Conservation (phyloP, 2,888 invertebrate genomes). For the Scaptomyza parva region DNA sequence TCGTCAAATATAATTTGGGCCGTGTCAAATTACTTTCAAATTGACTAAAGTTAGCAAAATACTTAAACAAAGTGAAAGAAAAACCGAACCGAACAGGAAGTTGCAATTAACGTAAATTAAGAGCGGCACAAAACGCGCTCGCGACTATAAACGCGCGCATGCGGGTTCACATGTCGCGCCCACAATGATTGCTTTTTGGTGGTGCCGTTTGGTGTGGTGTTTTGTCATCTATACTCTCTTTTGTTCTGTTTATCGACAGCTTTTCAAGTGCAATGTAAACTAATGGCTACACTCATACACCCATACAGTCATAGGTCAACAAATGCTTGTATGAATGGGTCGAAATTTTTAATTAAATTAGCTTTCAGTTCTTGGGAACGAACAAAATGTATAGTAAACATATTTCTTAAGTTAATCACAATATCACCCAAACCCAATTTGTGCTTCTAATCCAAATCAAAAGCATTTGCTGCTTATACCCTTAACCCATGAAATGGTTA, state of each 20-base stretch:
- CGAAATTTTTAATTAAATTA: conserved; percentile 39
- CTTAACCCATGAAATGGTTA: too few relatives aligned
- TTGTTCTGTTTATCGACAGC: conserved; percentile 15
- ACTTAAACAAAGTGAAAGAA: not conserved
- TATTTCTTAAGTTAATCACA: too few relatives aligned
- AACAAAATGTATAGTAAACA: too few relatives aligned
- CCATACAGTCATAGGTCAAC: conserved; percentile 17
- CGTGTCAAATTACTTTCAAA: conserved; percentile 75
- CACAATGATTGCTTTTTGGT: conserved; percentile 25
- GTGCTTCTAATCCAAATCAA: too few relatives aligned
- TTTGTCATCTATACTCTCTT: conserved; percentile 25
- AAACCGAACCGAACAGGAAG: conserved; percentile 56
- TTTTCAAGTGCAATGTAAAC: conserved; percentile 33
- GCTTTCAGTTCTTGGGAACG: conserved; percentile 4
- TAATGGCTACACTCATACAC: conserved; percentile 18
- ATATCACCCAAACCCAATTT: too few relatives aligned
- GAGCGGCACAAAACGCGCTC: conserved; percentile 27
- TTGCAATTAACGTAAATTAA: conserved; percentile 64
- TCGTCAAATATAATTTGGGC: conserved; percentile 43
- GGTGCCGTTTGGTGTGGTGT: conserved; percentile 22
- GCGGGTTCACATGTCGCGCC: conserved; percentile 27
- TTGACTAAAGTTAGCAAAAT: conserved; percentile 52
- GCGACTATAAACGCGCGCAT: conserved; percentile 33
- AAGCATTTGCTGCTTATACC: too few relatives aligned
- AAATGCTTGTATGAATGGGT: conserved; percentile 29